A percentile compares a stretch with the other conserved stretches of the same genome.
phyloP scores from a whole-genome alignment of 2,888 invertebrate species.

The Pediacus dermestoides region DNA sequence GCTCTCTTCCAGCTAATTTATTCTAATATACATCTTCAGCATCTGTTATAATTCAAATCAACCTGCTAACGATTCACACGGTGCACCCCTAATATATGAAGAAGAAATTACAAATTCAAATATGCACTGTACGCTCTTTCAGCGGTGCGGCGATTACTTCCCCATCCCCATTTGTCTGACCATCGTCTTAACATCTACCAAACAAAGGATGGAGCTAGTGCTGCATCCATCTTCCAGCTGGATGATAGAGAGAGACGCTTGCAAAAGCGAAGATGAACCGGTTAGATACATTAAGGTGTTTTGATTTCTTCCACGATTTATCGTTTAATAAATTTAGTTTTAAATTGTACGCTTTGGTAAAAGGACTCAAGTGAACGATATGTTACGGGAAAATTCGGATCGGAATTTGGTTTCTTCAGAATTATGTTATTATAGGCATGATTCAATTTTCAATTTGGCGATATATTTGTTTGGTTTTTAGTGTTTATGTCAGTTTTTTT shows the following conservation, averaged over 20 bases:
- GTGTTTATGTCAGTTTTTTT: no score
- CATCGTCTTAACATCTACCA: conserved; percentile 24
- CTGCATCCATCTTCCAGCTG: conserved; percentile 31
- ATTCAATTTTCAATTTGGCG: no score
- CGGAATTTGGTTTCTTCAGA: no score
- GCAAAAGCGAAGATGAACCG: conserved; percentile 41
- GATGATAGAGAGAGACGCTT: conserved; percentile 30
- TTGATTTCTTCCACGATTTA: conserved; percentile 32
- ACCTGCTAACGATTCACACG: conserved; percentile 47
- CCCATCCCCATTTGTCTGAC: no score
- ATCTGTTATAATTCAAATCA: conserved; percentile 26
- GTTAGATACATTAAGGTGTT: conserved; percentile 42
- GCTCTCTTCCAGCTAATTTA: conserved; percentile 23
- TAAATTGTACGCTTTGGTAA: conserved; percentile 21
- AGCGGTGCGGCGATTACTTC: no score
- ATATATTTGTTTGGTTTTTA: no score
- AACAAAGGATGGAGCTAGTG: conserved; percentile 29
- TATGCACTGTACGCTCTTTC: no score
- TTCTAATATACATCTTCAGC: conserved; percentile 1
- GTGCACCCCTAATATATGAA: conserved; percentile 30
- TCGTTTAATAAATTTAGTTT: conserved; percentile 39
- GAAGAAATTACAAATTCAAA: conserved; percentile 28
- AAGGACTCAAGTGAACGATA: conserved; percentile 10
- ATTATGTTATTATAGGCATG: no score
- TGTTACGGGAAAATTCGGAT: no score